phyloP scores from a whole-genome alignment of 2,113 vertebrate genomes.

The Chunga burmeisteri region DNA sequence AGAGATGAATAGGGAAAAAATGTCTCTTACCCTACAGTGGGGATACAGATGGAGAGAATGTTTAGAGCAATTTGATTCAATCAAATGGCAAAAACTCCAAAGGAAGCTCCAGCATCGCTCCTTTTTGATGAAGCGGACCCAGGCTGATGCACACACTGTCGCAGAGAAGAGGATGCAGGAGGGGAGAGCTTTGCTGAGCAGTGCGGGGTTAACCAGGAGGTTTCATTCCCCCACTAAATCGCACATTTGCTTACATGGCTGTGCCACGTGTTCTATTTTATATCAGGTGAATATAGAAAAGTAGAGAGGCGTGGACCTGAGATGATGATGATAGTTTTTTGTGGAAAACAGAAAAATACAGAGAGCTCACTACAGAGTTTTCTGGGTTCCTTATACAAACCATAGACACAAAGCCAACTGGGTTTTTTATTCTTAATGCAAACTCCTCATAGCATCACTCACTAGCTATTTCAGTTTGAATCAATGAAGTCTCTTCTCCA shows the following conservation, averaged over 20 bases:
- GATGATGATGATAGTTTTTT: not conserved
- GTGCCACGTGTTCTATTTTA: not conserved
- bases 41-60: not conserved
- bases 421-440: not conserved
- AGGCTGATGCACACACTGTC: rapidly evolving
- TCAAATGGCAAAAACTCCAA: not conserved
- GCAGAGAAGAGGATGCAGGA: rapidly evolving
- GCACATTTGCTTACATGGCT: rapidly evolving
- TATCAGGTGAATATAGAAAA: not conserved
- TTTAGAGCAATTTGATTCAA: not conserved
- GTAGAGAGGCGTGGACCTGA: not conserved
- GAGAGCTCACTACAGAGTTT: not conserved
- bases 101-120: not conserved
- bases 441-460: not conserved
- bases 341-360: not conserved
- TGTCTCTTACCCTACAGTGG: not conserved
- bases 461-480: not conserved
- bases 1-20: not conserved
- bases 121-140: not conserved
- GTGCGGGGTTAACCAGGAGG: not conserved
- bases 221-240: not conserved
- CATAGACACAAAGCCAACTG: not conserved
- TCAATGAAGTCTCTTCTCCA: not conserved
- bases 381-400: not conserved
- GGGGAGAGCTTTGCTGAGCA: not conserved